A percentile compares a stretch with the other conserved stretches of the same genome.
phyloP scores from a whole-genome alignment of 92 coral and sea anemone genomes.

The Pocillopora grandis region DNA sequence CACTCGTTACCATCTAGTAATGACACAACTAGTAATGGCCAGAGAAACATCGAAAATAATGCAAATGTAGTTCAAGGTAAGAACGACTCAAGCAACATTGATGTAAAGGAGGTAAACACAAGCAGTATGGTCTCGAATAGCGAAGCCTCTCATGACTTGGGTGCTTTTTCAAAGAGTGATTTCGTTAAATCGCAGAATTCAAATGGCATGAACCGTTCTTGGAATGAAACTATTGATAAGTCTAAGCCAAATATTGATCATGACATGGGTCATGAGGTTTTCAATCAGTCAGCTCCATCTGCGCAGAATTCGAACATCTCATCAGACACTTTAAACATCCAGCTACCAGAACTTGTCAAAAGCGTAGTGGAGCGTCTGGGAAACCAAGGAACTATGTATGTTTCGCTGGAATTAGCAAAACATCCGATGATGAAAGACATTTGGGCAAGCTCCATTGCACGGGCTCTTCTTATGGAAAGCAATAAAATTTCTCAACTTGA shows the following conservation, averaged over 20 bases:
- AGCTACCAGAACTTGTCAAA: slow-evolving; percentile 26
- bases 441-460: slow-evolving; percentile 39
- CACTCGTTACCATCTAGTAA: not conserved
- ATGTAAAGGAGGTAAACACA: not conserved
- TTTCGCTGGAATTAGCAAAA: slow-evolving; percentile 25
- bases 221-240: not conserved
- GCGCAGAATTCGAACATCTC: not conserved
- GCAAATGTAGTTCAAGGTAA: not conserved
- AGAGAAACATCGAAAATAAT: not conserved
- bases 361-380: slow-evolving; percentile 29
- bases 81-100: not conserved
- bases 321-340: not conserved
- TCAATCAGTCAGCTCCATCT: not conserved
- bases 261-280: slow-evolving; percentile 4
- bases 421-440: slow-evolving; percentile 20
- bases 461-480: slow-evolving; percentile 32
- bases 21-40: not conserved
- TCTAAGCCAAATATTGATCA: not conserved
- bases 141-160: not conserved
- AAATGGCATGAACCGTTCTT: not conserved
- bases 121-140: not conserved
- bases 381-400: slow-evolving; percentile 21
- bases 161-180: not conserved
- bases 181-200: not conserved
- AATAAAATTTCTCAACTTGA: slow-evolving; percentile 17